These are phyloP conservation scores for Luidia sarsii DNA, from an alignment of 53 echinoderm and acorn worm genomes.

Conservation along the genomic window DNA sequence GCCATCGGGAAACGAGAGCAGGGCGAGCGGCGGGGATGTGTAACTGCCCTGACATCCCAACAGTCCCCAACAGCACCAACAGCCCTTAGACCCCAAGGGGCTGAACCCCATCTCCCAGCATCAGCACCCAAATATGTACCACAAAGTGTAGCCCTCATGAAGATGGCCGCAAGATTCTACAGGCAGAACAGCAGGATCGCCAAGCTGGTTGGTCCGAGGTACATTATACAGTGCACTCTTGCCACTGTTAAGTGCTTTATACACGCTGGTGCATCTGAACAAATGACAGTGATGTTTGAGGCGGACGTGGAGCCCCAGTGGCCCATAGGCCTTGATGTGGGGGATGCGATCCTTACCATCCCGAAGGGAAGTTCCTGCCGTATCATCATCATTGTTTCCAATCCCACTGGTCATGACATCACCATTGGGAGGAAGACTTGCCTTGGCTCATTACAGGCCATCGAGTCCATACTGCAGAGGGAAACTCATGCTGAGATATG, in stretches of 20 bases:
- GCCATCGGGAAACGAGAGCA: neutral
- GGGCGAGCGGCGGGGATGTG: constrained; percentile 3
- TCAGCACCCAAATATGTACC: too few species aligned
- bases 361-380: constrained; percentile 8
- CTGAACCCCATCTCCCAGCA: too few species aligned
- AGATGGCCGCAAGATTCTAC: too few species aligned
- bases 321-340: constrained; percentile 17
- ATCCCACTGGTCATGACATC: constrained; percentile 42
- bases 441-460: constrained; percentile 23
- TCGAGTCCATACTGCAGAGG: constrained; percentile 3
- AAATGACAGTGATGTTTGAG: constrained; percentile 16
- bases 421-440: constrained; percentile 19
- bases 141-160: too few species aligned
- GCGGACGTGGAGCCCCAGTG: neutral
- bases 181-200: too few species aligned
- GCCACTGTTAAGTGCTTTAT: too few species aligned
- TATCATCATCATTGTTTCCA: constrained; percentile 34
- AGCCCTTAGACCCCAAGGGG: too few species aligned
- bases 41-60: neutral
- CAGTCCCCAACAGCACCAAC: too few species aligned
- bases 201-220: constrained; percentile 4
- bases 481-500: too few species aligned
- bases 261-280: constrained; percentile 7
- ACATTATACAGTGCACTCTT: neutral
- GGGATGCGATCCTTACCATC: neutral